Percentiles rank a stretch among this genome's conserved stretches.
These are phyloP conservation scores for Torymus auratus DNA, from an alignment of 2,888 invertebrate genomes.

Conservation along the genomic window DNA sequence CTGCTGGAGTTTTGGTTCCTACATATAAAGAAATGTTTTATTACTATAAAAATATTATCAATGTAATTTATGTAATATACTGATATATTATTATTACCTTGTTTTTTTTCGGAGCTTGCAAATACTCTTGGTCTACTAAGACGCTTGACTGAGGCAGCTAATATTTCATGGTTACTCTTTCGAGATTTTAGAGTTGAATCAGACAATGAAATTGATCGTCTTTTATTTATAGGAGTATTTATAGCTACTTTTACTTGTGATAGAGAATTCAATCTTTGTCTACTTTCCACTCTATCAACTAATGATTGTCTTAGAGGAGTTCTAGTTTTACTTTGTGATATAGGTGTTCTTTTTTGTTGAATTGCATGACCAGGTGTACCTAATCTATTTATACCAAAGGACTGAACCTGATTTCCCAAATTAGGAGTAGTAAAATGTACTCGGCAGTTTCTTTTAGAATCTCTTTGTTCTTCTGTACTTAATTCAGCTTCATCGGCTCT, in stretches of 20 bases:
- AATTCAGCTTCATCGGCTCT: slow-evolving; percentile 43
- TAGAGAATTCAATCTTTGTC: neutral
- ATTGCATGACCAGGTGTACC: slow-evolving; percentile 58
- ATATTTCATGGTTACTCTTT: slow-evolving; percentile 57
- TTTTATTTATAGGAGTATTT: slow-evolving; percentile 38
- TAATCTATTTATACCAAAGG: slow-evolving; percentile 49
- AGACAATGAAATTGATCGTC: slow-evolving; percentile 58
- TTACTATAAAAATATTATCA: neutral
- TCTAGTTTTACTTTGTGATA: slow-evolving; percentile 31
- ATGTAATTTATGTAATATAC: slow-evolving; percentile 8
- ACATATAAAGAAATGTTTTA: slow-evolving; percentile 22
- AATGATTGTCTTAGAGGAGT: slow-evolving; percentile 13
- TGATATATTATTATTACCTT: slow-evolving; percentile 58
- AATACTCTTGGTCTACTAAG: slow-evolving; percentile 75
- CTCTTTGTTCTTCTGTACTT: slow-evolving; percentile 34
- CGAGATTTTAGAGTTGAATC: slow-evolving; percentile 26
- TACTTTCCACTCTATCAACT: slow-evolving; percentile 25
- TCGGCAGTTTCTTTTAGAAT: slow-evolving; percentile 60
- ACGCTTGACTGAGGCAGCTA: slow-evolving; percentile 73
- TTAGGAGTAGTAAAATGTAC: slow-evolving; percentile 65
- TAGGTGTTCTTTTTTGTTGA: slow-evolving; percentile 34
- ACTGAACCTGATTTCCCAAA: neutral
- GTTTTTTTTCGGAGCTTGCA: slow-evolving; percentile 59
- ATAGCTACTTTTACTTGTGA: slow-evolving; percentile 14
- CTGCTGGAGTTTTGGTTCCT: slow-evolving; percentile 63